phyloP scores from a whole-genome alignment of 1,140 invertebrate species.

The Heliconius eleuchia region DNA sequence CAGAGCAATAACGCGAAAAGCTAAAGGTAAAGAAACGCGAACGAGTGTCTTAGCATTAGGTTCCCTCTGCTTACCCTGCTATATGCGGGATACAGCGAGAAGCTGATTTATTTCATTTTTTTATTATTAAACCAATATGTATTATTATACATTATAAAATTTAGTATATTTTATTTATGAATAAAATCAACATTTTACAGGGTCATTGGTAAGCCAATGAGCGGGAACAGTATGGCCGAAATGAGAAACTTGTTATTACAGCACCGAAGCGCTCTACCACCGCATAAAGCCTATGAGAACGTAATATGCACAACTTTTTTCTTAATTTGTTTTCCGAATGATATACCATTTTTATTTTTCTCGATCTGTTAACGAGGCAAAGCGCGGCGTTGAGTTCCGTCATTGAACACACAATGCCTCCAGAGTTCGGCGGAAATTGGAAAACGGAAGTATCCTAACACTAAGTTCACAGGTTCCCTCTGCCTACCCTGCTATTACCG shows the following conservation, averaged over 20 bases:
- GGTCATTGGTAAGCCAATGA: conserved; percentile 48
- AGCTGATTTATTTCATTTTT: no score
- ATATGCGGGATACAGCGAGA: no score
- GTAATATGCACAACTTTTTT: conserved; percentile 28
- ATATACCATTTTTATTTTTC: neutral
- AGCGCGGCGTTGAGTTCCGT: neutral
- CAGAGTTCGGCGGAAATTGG: neutral
- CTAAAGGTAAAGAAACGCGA: no score
- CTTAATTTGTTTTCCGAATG: neutral
- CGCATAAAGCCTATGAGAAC: conserved; percentile 42
- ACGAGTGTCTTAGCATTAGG: no score
- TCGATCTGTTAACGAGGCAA: neutral
- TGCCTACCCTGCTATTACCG: neutral
- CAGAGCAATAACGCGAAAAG: no score
- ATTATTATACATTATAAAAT: no score
- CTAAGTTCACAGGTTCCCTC: neutral
- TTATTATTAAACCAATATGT: no score
- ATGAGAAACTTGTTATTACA: conserved; percentile 49
- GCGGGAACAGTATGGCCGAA: conserved; percentile 47
- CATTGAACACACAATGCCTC: neutral
- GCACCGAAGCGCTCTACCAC: conserved; percentile 43
- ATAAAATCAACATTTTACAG: conserved; percentile 30
- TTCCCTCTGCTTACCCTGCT: no score
- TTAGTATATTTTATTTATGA: no score
- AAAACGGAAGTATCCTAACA: neutral